Evolutionary conservation across 1,140 invertebrate species (phyloP).

Genomic region (Brachionus manjavacas): DNA sequence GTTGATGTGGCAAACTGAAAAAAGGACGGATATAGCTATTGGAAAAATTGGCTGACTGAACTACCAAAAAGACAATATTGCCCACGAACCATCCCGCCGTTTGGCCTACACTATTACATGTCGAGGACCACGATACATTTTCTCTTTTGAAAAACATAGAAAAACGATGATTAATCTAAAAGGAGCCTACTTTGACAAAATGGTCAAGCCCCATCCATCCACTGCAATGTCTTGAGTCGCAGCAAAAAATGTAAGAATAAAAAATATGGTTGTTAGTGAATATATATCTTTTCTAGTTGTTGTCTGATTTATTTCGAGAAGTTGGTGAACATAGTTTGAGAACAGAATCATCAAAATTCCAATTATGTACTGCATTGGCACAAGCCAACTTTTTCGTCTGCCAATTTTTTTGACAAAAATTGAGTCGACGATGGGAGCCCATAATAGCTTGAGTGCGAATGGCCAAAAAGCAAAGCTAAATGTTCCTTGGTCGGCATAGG

Average conservation of each 20-base stretch:
- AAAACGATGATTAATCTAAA: neutral
- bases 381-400: conserved; percentile 90
- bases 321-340: conserved; percentile 34
- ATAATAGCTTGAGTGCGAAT: conserved; percentile 85
- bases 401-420: conserved; percentile 77
- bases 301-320: conserved; percentile 12
- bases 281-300: conserved; percentile 2
- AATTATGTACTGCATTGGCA: conserved; percentile 72
- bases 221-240: conserved; percentile 99
- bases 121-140: conserved; percentile 97
- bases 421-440: conserved; percentile 95
- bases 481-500: conserved; percentile 68
- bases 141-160: conserved; percentile 55
- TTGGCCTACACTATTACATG: conserved; percentile 98
- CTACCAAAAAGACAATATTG: conserved; percentile 89
- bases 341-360: conserved; percentile 61
- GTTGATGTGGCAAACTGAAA: neutral
- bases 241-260: conserved; percentile 75
- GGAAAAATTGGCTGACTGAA: conserved; percentile 84
- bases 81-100: conserved; percentile 95
- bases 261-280: conserved; percentile 68
- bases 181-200: conserved; percentile 65
- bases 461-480: conserved; percentile 98
- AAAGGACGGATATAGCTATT: conserved; percentile 24
- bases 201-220: conserved; percentile 98